Percentiles rank a stretch among this genome's conserved stretches.
These are phyloP conservation scores for Pyrrhosoma nymphula DNA, from an alignment of 2,888 invertebrate species.

Conservation along the genomic window DNA sequence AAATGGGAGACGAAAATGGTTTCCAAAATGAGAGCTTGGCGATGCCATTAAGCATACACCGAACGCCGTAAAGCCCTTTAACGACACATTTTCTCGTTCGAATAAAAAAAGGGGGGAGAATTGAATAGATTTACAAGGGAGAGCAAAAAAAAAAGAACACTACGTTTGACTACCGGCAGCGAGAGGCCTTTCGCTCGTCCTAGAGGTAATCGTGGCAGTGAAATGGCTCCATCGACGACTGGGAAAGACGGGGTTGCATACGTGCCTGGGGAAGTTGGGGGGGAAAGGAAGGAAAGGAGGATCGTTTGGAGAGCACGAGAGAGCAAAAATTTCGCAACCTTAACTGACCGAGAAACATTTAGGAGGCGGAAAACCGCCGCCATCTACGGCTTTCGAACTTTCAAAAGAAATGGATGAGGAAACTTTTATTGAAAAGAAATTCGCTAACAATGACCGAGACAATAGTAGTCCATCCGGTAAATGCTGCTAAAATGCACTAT, in stretches of 20 bases:
- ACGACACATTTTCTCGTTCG: background rate
- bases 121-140: constrained; percentile 22
- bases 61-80: constrained; percentile 15
- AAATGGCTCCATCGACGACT: background rate
- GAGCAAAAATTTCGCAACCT: background rate
- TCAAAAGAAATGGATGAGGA: background rate
- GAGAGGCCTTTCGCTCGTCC: background rate
- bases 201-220: background rate
- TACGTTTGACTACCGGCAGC: background rate
- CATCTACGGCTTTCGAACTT: background rate
- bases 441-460: background rate
- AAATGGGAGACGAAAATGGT: constrained; percentile 8
- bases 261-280: background rate
- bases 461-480: no score
- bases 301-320: background rate
- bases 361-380: background rate
- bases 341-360: constrained; percentile 1
- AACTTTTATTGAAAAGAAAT: background rate
- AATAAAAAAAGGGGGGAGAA: background rate
- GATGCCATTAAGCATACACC: constrained; percentile 1
- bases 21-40: background rate
- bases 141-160: background rate
- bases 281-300: background rate
- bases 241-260: background rate
- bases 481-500: no score